Evolutionary conservation across 23 tunicate genomes (phyloP).

Genomic region (Diplosoma virens): DNA sequence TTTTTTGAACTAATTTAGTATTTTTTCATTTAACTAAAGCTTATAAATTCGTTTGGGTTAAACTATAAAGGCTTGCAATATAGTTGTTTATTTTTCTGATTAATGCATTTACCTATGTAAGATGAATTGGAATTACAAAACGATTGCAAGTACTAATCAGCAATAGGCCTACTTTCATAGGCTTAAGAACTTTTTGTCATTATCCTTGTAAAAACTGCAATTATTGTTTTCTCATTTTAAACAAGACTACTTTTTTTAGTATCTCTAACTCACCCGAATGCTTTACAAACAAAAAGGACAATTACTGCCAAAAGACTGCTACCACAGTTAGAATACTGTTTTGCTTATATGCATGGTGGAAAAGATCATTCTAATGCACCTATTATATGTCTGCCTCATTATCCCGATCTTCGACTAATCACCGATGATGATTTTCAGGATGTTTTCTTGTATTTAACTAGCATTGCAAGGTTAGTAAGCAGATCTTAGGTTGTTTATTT

Average conservation of each 20-base stretch:
- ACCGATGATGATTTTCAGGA: slow-evolving; percentile 33
- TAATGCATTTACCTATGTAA: too few species aligned
- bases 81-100: too few species aligned
- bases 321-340: slow-evolving; percentile 35
- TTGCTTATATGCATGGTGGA: slow-evolving; percentile 67
- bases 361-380: slow-evolving; percentile 35
- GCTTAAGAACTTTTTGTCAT: neutral
- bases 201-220: too few species aligned
- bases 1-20: too few species aligned
- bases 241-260: slow-evolving; percentile 23
- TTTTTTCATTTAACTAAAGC: too few species aligned
- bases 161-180: too few species aligned
- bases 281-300: neutral
- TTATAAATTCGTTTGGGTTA: too few species aligned
- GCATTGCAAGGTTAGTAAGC: slow-evolving; percentile 41
- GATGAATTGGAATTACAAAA: too few species aligned
- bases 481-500: too few species aligned
- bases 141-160: too few species aligned
- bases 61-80: too few species aligned
- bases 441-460: slow-evolving; percentile 40
- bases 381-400: slow-evolving; percentile 47
- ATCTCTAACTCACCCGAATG: slow-evolving; percentile 1
- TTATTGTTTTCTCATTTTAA: too few species aligned
- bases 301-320: slow-evolving; percentile 23
- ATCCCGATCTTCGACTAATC: slow-evolving; percentile 24